Conservation (phyloP, 2,113 vertebrate genomes). For the Prolemur simus region DNA sequence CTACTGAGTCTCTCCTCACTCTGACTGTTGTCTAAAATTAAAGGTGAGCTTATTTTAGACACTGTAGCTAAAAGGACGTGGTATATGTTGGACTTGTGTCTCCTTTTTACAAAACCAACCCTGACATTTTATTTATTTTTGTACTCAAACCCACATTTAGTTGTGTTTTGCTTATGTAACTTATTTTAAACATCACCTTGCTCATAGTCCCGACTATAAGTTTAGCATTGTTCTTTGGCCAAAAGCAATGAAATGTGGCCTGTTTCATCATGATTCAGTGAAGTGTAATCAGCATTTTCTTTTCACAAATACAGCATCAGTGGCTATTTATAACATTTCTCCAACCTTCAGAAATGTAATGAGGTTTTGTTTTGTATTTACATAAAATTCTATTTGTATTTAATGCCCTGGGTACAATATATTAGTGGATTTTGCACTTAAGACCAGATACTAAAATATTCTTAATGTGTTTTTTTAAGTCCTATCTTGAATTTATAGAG, state of each 20-base stretch:
- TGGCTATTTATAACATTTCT: conserved; percentile 27
- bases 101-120: conserved; percentile 38
- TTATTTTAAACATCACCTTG: conserved; percentile 58
- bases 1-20: neutral
- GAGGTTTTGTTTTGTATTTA: neutral
- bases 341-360: neutral
- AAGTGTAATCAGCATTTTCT: conserved; percentile 36
- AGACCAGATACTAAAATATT: conserved; percentile 64
- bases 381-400: conserved; percentile 53
- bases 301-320: neutral
- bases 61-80: neutral
- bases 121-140: conserved; percentile 69
- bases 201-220: neutral
- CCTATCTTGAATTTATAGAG: conserved; percentile 51
- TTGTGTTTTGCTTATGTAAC: conserved; percentile 21
- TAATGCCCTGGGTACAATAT: neutral
- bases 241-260: conserved; percentile 48
- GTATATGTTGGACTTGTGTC: neutral
- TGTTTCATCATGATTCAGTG: neutral
- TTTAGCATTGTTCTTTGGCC: conserved; percentile 21
- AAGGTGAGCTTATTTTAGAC: conserved; percentile 60
- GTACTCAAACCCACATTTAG: neutral
- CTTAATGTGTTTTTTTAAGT: conserved; percentile 43
- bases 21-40: neutral
- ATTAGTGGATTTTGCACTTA: conserved; percentile 60